Evolutionary conservation across 2,797 vertebrate genomes (phyloP).

Genomic region (Poeciliopsis presidionis): DNA sequence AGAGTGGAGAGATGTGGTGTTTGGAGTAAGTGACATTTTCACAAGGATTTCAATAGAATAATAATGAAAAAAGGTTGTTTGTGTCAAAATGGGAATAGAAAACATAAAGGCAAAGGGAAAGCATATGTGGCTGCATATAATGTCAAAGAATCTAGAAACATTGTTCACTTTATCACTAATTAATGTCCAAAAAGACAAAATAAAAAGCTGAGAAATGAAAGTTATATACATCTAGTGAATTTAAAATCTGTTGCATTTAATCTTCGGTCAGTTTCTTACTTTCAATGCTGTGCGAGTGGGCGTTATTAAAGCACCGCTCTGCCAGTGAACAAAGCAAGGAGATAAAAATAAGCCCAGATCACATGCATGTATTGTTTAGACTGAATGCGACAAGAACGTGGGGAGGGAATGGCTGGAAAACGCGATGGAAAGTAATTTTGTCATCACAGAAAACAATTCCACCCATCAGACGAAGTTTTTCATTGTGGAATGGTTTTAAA

Average conservation of each 20-base stretch:
- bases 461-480: not conserved
- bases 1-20: slow-evolving; percentile 4
- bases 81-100: not conserved
- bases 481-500: not conserved
- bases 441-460: not conserved
- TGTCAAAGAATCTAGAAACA: not conserved
- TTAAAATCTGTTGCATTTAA: no score
- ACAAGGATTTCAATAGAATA: not conserved
- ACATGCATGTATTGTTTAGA: not conserved
- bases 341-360: slow-evolving; percentile 2
- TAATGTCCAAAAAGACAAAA: no score
- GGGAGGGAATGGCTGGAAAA: not conserved
- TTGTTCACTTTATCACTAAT: not conserved
- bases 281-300: not conserved
- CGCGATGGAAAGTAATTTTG: not conserved
- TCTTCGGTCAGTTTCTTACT: no score
- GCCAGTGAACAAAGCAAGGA: not conserved
- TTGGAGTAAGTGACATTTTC: not conserved
- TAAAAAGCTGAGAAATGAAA: no score
- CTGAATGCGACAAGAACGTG: not conserved
- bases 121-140: not conserved
- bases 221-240: no score
- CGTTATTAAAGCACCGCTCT: not conserved
- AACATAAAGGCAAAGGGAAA: not conserved
- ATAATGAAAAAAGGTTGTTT: not conserved